phyloP scores from a whole-genome alignment of 2,888 invertebrate genomes.

The Limnephilus marmoratus region DNA sequence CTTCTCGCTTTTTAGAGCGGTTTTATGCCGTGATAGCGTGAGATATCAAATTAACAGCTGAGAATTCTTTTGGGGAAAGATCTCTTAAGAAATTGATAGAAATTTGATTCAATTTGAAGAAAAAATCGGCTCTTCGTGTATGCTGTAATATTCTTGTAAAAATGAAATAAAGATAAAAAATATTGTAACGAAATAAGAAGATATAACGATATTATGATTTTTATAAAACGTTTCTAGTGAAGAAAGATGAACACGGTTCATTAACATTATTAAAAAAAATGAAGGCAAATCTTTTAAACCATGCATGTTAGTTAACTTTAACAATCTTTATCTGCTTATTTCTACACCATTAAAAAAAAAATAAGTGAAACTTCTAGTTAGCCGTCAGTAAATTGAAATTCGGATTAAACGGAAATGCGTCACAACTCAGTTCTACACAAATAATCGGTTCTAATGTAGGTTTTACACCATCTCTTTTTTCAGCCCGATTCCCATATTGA shows the following conservation, averaged over 20 bases:
- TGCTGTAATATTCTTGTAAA: background rate
- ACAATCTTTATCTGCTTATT: too few species aligned
- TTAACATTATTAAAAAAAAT: background rate
- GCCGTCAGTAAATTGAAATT: too few species aligned
- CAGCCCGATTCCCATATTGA: too few species aligned
- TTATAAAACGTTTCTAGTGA: background rate
- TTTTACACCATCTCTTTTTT: too few species aligned
- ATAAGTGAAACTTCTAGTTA: too few species aligned
- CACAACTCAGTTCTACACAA: too few species aligned
- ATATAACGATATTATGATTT: background rate
- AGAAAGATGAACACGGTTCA: background rate
- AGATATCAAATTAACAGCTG: background rate
- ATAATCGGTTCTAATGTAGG: too few species aligned
- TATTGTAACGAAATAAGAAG: background rate
- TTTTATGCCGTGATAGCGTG: background rate
- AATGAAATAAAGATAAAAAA: background rate
- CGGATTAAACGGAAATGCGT: too few species aligned
- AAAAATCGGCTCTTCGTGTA: background rate
- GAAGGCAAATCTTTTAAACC: too few species aligned
- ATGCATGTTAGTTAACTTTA: too few species aligned
- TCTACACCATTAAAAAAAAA: too few species aligned
- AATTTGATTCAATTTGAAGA: background rate
- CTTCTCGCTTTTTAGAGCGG: background rate
- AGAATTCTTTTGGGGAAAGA: background rate
- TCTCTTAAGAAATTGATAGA: background rate